Evolutionary conservation across 2,113 vertebrate species (phyloP).

Genomic region (Tetrao urogallus): DNA sequence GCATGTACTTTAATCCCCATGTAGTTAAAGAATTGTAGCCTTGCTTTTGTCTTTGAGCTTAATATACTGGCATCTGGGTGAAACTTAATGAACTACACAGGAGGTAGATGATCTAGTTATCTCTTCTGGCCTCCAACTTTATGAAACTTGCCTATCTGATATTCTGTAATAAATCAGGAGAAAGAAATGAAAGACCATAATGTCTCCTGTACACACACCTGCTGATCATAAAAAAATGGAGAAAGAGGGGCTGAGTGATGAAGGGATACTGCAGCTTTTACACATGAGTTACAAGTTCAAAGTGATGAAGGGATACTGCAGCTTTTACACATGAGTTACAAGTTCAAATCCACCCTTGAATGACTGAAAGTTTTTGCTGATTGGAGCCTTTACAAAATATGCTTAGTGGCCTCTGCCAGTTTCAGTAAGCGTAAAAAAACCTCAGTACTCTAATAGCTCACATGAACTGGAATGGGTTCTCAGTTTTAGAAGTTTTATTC

Average conservation of each 20-base stretch:
- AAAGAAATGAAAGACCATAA: conserved; percentile 27
- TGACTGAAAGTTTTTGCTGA: conserved; percentile 26
- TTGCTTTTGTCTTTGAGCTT: not conserved
- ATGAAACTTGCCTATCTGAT: conserved; percentile 32
- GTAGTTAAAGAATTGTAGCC: not conserved
- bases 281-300: not conserved
- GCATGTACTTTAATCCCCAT: not conserved
- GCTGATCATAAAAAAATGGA: conserved; percentile 29
- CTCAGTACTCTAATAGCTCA: conserved; percentile 12
- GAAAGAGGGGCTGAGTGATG: not conserved
- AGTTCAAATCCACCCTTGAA: not conserved
- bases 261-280: conserved; percentile 12
- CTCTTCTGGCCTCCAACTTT: conserved; percentile 7
- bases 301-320: conserved; percentile 12
- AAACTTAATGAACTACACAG: not conserved
- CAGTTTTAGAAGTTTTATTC: not conserved
- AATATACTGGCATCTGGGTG: not conserved
- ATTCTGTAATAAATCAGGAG: conserved; percentile 39
- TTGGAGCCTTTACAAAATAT: conserved; percentile 15
- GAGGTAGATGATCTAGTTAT: conserved; percentile 19
- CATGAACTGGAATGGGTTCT: not conserved
- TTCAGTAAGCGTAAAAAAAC: conserved; percentile 13
- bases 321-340: not conserved
- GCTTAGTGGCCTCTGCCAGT: conserved; percentile 20
- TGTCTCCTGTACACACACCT: conserved; percentile 39